Evolutionary conservation across 2,113 vertebrate species (phyloP), one percentile per base, ranked within the genome.

Genomic region (Lampris megalopsis): DNA sequence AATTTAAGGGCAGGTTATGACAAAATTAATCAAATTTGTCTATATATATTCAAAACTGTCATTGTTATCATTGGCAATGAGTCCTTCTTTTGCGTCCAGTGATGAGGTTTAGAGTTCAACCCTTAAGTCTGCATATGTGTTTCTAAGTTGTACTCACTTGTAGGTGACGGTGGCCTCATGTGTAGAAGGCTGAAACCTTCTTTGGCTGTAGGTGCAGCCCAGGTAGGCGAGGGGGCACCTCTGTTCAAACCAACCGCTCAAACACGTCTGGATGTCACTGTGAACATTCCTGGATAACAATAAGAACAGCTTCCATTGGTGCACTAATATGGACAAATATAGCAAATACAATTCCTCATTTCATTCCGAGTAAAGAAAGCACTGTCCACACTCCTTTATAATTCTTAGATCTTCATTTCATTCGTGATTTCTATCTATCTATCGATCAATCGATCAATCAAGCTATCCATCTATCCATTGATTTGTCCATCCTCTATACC

Each of bases 151-250:
- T 50, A n/a, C 89, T 87, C 72, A 92, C 92, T 90, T 80, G 41
- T 97, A 99, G 85, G 93, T 95, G 62, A 98, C 85, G 0, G 84
- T 95, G 67, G 96, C 95, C 70, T 90, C 92, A 65, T 96, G 92
- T 24, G 94, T 95, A 9, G 94, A 92, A 0, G 97, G 97, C 38
- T 93, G 92, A 88, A 99, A 97, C 76, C 92, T 94, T 79, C 92
- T 95, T 79, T 96, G 97, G 77, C 92, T 93, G 90, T 96, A 98
- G 53, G 96, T 96, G 84, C 98, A 99, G 42, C 98, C 98, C 78
- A 97, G 92, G 85, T 99, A 98, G 9, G 97, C 93, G 0, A 99
- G 92, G 0, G 98, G 98, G 76, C 98, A 99, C n/a, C 97, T 93
- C 72, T 96, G 96, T 83, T 98, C 94, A 76, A 97, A 98, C 98